Conservation (phyloP, 1,140 invertebrate species). For the Limonius californicus region DNA sequence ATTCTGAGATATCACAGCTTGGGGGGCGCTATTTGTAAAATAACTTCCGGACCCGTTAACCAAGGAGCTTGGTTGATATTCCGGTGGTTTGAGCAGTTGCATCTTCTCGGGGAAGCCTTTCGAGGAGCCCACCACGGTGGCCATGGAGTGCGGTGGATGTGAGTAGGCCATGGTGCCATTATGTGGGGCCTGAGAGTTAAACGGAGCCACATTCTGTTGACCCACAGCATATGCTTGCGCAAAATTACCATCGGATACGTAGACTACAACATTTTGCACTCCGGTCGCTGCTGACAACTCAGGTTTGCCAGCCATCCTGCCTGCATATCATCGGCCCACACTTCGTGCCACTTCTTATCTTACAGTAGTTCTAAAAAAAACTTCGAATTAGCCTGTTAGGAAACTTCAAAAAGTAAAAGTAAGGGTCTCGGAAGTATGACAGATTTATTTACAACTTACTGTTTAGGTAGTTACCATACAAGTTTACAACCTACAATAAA, state of each 20-base stretch:
- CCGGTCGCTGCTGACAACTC: constrained; percentile 44
- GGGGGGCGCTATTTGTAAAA: constrained; percentile 20
- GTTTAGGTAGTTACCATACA: neutral
- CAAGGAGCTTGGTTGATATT: constrained; percentile 26
- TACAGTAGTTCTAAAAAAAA: constrained; percentile 41
- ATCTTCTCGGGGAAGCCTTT: constrained; percentile 36
- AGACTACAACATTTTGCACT: constrained; percentile 51
- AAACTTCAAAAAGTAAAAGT: neutral
- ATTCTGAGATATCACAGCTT: constrained; percentile 36
- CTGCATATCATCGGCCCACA: constrained; percentile 47
- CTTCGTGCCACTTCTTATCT: constrained; percentile 40
- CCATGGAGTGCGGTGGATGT: constrained; percentile 36
- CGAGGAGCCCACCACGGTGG: constrained; percentile 30
- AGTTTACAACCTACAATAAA: constrained; percentile 19
- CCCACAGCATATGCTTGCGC: constrained; percentile 46
- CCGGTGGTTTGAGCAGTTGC: constrained; percentile 27
- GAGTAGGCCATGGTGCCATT: constrained; percentile 25
- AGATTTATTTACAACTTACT: neutral
- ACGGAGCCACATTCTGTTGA: constrained; percentile 37
- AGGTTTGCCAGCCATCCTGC: constrained; percentile 49
- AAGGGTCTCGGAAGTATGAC: neutral
- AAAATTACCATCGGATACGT: constrained; percentile 50
- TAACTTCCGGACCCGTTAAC: constrained; percentile 31
- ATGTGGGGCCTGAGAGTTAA: constrained; percentile 21
- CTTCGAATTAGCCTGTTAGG: no score